phyloP scores from a whole-genome alignment of 2,113 vertebrate genomes.

The Lepus americanus region DNA sequence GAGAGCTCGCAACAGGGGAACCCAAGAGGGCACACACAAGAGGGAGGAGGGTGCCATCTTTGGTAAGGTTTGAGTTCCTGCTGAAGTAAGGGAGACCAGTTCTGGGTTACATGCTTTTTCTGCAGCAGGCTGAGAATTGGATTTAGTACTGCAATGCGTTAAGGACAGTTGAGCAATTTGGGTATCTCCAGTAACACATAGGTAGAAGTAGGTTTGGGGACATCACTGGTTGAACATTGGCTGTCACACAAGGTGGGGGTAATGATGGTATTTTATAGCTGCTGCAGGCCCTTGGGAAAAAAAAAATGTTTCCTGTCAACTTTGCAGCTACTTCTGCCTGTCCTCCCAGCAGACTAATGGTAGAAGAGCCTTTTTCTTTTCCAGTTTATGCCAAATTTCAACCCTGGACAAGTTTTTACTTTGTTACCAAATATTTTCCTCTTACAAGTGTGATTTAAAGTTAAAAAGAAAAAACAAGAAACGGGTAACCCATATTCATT shows the following conservation, averaged over 20 bases:
- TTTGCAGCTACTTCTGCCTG: background rate
- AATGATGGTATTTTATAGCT: background rate
- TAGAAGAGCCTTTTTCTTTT: background rate
- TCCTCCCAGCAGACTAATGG: background rate
- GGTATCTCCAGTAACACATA: background rate
- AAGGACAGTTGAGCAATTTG: background rate
- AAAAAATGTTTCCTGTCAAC: background rate
- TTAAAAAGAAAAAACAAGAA: background rate
- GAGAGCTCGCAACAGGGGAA: background rate
- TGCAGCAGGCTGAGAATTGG: background rate
- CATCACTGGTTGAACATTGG: background rate
- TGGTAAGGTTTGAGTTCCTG: background rate
- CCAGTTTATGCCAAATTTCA: slow-evolving; percentile 1
- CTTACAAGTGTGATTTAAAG: slow-evolving; percentile 8
- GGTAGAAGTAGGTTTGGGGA: background rate
- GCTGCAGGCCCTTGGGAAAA: background rate
- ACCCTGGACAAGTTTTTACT: background rate
- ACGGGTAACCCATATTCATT: background rate
- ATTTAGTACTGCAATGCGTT: background rate
- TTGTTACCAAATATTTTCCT: background rate
- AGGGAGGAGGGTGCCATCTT: background rate
- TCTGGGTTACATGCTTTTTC: background rate
- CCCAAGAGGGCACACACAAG: background rate
- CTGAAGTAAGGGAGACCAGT: background rate
- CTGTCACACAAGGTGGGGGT: background rate